Conservation (phyloP, 2,888 invertebrate genomes). For the Agonopterix heracliana region DNA sequence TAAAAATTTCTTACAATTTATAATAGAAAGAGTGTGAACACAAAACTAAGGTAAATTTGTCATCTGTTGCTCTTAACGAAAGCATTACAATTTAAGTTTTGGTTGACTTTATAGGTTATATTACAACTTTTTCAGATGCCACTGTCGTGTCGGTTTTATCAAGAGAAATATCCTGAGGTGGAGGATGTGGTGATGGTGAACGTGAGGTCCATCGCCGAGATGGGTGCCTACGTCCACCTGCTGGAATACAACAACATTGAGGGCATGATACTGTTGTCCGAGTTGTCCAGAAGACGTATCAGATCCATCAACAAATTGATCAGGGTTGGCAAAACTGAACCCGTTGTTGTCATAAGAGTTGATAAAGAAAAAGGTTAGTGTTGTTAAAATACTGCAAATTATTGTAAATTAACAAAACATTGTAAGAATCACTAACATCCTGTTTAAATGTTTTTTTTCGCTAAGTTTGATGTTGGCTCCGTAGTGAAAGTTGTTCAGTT, state of each 20-base stretch:
- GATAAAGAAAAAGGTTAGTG: conserved; percentile 96
- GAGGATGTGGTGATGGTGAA: conserved; percentile 99
- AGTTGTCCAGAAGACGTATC: conserved; percentile 98
- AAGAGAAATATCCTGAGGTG: conserved; percentile 97
- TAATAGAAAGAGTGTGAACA: conserved; percentile 25
- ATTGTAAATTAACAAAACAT: too few relatives aligned
- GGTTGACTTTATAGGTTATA: conserved; percentile 48
- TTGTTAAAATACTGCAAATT: neutral
- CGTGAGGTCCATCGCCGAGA: conserved; percentile 98
- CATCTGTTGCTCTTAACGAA: neutral
- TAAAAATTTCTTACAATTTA: conserved; percentile 25
- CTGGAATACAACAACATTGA: conserved; percentile 99
- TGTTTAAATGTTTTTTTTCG: too few relatives aligned
- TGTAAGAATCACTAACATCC: too few relatives aligned
- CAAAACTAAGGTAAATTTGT: conserved; percentile 35
- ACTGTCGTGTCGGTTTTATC: conserved; percentile 96
- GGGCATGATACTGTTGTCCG: conserved; percentile 99
- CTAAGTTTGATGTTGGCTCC: too few relatives aligned
- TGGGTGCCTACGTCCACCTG: conserved; percentile 99
- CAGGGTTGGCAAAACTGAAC: conserved; percentile 98
- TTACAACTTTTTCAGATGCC: conserved; percentile 79
- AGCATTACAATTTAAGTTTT: neutral
- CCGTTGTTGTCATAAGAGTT: conserved; percentile 99
- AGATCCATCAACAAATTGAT: conserved; percentile 99
- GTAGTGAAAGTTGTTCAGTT: too few relatives aligned